These are phyloP conservation scores for Diogma glabrata DNA, from an alignment of 2,888 invertebrate genomes.

Conservation along the genomic window DNA sequence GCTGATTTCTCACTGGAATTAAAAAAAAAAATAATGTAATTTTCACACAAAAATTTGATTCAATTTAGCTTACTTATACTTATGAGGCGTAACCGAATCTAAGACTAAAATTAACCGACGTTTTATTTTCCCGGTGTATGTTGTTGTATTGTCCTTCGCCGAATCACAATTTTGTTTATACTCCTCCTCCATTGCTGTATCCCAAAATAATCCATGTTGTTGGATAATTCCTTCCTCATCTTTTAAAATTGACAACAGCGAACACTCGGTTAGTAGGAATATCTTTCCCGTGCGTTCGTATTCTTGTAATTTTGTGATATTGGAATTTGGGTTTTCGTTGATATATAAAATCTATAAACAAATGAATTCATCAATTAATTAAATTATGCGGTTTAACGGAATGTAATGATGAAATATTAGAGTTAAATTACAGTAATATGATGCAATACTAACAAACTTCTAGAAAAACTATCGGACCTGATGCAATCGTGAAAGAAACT, in stretches of 20 bases:
- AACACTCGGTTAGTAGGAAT: conserved; percentile 65
- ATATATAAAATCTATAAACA: conserved; percentile 2
- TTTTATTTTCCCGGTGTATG: conserved; percentile 45
- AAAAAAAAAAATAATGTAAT: background rate
- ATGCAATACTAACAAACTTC: too few species aligned
- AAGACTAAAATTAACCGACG: conserved; percentile 57
- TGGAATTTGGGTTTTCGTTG: background rate
- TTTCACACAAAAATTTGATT: background rate
- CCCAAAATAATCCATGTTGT: conserved; percentile 56
- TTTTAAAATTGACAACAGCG: conserved; percentile 53
- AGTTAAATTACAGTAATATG: too few species aligned
- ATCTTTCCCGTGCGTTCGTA: conserved; percentile 69
- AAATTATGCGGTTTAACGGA: too few species aligned
- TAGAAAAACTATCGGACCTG: too few species aligned
- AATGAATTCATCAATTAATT: too few species aligned
- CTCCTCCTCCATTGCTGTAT: conserved; percentile 54
- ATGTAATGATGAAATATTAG: too few species aligned
- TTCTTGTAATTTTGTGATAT: conserved; percentile 33
- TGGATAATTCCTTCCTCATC: conserved; percentile 62
- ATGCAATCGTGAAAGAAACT: too few species aligned
- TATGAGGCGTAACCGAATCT: conserved; percentile 61
- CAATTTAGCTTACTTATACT: conserved; percentile 35
- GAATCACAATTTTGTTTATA: conserved; percentile 30
- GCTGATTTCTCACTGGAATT: conserved; percentile 40
- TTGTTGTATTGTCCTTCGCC: conserved; percentile 29